Evolutionary conservation across 2,113 vertebrate genomes (phyloP).

Genomic region (Romanogobio albipinnatus): DNA sequence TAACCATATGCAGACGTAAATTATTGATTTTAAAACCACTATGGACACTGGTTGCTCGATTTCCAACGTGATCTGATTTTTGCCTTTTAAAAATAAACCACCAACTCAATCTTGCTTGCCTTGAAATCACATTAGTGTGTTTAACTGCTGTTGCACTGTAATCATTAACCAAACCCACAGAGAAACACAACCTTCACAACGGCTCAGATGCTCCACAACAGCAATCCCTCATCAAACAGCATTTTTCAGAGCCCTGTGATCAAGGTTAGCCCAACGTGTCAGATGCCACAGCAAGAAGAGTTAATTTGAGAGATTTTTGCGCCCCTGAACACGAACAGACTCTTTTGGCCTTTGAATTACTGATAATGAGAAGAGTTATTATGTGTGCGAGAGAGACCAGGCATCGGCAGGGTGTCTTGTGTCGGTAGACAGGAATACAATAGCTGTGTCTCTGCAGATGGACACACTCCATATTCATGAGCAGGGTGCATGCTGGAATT

Average conservation of each 20-base stretch:
- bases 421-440: slow-evolving; percentile 24
- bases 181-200: not conserved
- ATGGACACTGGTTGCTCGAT: not conserved
- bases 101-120: not conserved
- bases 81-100: slow-evolving; percentile 11
- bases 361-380: slow-evolving; percentile 45
- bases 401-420: slow-evolving; percentile 38
- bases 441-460: slow-evolving; percentile 52
- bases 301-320: not conserved
- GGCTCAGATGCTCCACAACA: not conserved
- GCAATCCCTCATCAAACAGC: not conserved
- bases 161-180: not conserved
- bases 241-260: not conserved
- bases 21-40: slow-evolving; percentile 19
- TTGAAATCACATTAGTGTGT: slow-evolving; percentile 19
- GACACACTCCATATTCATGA: slow-evolving; percentile 54
- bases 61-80: not conserved
- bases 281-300: not conserved
- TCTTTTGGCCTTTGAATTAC: slow-evolving; percentile 32
- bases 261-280: not conserved
- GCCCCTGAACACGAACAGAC: not conserved
- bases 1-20: not conserved
- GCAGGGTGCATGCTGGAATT: slow-evolving; percentile 27
- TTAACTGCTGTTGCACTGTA: not conserved
- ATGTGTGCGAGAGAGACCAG: slow-evolving; percentile 26